Percentiles rank a stretch among this genome's conserved stretches.
phyloP scores from a whole-genome alignment of 2,797 vertebrate species.

The Enteromius paludinosus region DNA sequence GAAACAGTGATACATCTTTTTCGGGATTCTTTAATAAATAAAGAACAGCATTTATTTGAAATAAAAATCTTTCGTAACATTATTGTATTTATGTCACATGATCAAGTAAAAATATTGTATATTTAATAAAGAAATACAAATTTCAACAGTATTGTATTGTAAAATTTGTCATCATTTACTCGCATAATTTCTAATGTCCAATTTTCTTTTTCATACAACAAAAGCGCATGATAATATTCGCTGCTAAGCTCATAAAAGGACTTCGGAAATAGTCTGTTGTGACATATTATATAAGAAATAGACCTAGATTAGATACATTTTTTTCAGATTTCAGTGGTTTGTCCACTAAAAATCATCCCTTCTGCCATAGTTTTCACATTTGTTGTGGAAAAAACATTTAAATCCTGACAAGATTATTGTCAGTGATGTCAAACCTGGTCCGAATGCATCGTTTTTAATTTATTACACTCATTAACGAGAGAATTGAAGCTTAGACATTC shows the following conservation, averaged over 20 bases:
- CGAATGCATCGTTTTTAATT: not conserved
- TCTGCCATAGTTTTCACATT: not conserved
- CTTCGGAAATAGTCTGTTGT: not conserved
- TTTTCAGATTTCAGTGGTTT: too few relatives aligned
- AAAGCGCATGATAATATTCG: not conserved
- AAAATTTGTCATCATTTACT: not conserved
- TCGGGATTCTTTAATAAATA: not conserved
- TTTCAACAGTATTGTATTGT: too few relatives aligned
- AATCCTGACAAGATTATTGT: too few relatives aligned
- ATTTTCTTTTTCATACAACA: not conserved
- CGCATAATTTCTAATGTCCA: not conserved
- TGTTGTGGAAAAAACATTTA: not conserved
- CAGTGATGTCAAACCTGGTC: not conserved
- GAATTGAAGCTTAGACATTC: not conserved
- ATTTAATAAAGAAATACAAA: too few relatives aligned
- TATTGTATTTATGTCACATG: not conserved
- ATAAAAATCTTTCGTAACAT: not conserved
- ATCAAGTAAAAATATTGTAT: not conserved
- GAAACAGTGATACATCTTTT: too few relatives aligned
- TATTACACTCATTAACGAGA: not conserved
- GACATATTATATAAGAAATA: not conserved
- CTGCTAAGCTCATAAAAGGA: not conserved
- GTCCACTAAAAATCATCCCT: not conserved
- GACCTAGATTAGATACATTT: not conserved
- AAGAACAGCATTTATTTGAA: not conserved